Evolutionary conservation across 1,140 invertebrate species (phyloP).

Genomic region (Nephila pilipes): DNA sequence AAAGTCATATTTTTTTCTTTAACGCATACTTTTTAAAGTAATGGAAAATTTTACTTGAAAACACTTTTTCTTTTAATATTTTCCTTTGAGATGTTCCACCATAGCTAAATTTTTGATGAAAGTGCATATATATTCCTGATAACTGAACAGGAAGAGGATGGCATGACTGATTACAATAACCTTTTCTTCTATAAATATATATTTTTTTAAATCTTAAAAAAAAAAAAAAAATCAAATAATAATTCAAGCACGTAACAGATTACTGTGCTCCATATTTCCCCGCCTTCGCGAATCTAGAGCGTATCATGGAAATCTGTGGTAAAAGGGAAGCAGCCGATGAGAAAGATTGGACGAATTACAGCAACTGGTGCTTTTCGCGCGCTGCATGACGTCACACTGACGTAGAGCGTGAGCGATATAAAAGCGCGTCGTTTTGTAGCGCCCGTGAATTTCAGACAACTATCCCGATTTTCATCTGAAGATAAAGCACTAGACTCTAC

Average conservation of each 20-base stretch:
- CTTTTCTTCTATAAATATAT: background rate
- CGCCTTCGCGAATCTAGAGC: background rate
- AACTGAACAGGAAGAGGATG: too few species aligned
- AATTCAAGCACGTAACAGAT: background rate
- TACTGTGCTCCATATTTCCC: background rate
- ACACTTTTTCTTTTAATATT: too few species aligned
- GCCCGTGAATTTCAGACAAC: slow-evolving; percentile 36
- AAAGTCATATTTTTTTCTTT: too few species aligned
- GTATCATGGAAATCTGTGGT: slow-evolving; percentile 9
- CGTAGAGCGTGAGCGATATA: slow-evolving; percentile 40
- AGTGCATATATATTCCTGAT: too few species aligned
- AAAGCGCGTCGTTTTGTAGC: slow-evolving; percentile 54
- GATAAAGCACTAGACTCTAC: background rate
- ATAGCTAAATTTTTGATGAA: too few species aligned
- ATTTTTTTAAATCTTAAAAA: background rate
- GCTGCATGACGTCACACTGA: slow-evolving; percentile 68
- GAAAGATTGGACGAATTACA: slow-evolving; percentile 73
- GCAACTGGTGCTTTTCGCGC: slow-evolving; percentile 75
- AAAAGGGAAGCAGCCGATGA: background rate
- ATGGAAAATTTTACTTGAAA: too few species aligned
- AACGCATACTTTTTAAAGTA: too few species aligned
- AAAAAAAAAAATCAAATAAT: background rate
- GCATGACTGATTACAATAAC: too few species aligned
- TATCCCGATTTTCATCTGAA: slow-evolving; percentile 28
- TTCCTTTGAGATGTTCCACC: too few species aligned